Evolutionary conservation across 2,113 vertebrate species (phyloP).

Genomic region (Polypterus bichir): DNA sequence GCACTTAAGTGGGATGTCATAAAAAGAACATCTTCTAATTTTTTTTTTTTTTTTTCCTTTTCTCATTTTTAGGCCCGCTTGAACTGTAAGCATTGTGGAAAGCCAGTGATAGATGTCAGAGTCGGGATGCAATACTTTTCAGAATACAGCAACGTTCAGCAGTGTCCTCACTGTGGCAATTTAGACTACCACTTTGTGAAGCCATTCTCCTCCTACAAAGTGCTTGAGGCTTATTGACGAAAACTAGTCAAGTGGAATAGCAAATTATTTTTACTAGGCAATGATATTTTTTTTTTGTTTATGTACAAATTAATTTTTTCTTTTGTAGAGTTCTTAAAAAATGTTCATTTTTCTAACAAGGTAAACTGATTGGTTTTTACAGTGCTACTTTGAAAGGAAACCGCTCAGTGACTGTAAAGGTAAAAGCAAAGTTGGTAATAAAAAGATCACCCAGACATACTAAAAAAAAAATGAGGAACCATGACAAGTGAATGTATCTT

Average conservation of each 20-base stretch:
- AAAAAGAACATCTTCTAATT: not conserved
- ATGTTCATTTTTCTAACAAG: slow-evolving; percentile 53
- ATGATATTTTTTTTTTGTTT: slow-evolving; percentile 61
- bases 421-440: slow-evolving; percentile 25
- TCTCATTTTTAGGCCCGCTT: slow-evolving; percentile 70
- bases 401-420: slow-evolving; percentile 20
- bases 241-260: slow-evolving; percentile 82
- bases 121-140: slow-evolving; percentile 99
- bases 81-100: slow-evolving; percentile 98
- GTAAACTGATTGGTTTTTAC: slow-evolving; percentile 17
- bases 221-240: slow-evolving; percentile 98
- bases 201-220: slow-evolving; percentile 98
- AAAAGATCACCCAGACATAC: slow-evolving; percentile 29
- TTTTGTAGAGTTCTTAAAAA: slow-evolving; percentile 59
- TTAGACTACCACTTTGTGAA: slow-evolving; percentile 99
- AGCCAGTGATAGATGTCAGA: slow-evolving; percentile 91
- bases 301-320: slow-evolving; percentile 37
- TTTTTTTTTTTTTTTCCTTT: not conserved
- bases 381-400: slow-evolving; percentile 24
- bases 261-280: slow-evolving; percentile 57
- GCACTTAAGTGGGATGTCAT: no score
- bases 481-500: slow-evolving; percentile 83
- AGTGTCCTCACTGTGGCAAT: slow-evolving; percentile 97
- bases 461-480: slow-evolving; percentile 30
- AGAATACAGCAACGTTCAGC: slow-evolving; percentile 97